These are phyloP conservation scores for Merluccius polli DNA, from an alignment of 2,797 vertebrate genomes.

Conservation along the genomic window DNA sequence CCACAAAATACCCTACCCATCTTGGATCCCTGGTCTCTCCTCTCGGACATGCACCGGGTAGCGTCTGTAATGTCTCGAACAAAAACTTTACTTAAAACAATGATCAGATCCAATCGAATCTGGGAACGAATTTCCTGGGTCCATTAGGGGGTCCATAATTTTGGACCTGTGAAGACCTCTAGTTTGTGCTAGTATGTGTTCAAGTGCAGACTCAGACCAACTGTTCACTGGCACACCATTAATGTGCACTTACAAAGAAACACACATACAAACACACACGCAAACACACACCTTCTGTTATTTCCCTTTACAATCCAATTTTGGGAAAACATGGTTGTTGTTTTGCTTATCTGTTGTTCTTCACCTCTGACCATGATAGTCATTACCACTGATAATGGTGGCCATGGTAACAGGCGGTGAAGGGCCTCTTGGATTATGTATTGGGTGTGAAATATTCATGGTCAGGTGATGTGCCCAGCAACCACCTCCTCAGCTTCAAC, in stretches of 20 bases:
- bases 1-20: too few relatives aligned
- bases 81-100: too few relatives aligned
- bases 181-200: background rate
- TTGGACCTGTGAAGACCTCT: too few relatives aligned
- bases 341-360: background rate
- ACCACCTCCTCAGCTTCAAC: background rate
- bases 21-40: too few relatives aligned
- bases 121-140: too few relatives aligned
- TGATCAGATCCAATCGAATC: too few relatives aligned
- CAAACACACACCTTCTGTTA: background rate
- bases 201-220: background rate
- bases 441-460: conserved; percentile 9
- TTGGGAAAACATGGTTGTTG: background rate
- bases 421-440: conserved; percentile 6
- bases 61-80: too few relatives aligned
- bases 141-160: too few relatives aligned
- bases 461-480: background rate
- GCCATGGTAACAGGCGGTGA: conserved; percentile 4
- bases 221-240: background rate
- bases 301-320: background rate
- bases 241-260: background rate
- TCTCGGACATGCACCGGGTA: too few relatives aligned
- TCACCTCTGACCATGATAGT: background rate
- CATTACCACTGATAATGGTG: background rate
- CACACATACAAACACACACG: background rate